Conservation (phyloP, 2,797 vertebrate genomes). For the Pteronotus mesoamericanus region DNA sequence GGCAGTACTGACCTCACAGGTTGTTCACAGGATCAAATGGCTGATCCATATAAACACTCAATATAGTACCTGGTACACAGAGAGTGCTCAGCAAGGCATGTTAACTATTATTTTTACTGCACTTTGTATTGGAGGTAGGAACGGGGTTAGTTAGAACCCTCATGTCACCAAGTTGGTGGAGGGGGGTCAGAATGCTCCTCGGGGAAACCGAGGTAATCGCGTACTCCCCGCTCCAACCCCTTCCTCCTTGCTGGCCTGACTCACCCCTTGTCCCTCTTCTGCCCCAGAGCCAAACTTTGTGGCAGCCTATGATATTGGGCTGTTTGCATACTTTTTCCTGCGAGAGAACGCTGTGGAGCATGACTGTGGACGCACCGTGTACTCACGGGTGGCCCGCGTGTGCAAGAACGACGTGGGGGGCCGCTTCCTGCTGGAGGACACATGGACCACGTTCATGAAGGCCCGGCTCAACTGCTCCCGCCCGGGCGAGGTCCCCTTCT, state of each 20-base stretch:
- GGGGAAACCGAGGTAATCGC: accelerated
- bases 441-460: slow-evolving; percentile 99
- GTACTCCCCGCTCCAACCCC: not conserved
- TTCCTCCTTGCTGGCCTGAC: not conserved
- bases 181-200: not conserved
- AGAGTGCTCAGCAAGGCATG: not conserved
- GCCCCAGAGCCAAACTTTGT: slow-evolving; percentile 95
- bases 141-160: not conserved
- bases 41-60: not conserved
- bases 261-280: not conserved
- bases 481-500: slow-evolving; percentile 96
- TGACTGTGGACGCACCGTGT: slow-evolving; percentile 95
- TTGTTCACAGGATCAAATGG: not conserved
- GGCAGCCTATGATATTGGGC: slow-evolving; percentile 95
- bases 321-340: slow-evolving; percentile 98
- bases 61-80: not conserved
- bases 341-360: slow-evolving; percentile 96
- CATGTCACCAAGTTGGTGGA: not conserved
- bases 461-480: slow-evolving; percentile 97
- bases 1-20: not conserved
- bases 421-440: slow-evolving; percentile 96
- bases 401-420: slow-evolving; percentile 98
- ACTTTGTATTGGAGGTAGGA: not conserved
- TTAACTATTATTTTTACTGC: not conserved
- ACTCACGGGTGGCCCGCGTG: slow-evolving; percentile 95